phyloP scores from a whole-genome alignment of 2,888 invertebrate species.

The Heteropelma amictum region DNA sequence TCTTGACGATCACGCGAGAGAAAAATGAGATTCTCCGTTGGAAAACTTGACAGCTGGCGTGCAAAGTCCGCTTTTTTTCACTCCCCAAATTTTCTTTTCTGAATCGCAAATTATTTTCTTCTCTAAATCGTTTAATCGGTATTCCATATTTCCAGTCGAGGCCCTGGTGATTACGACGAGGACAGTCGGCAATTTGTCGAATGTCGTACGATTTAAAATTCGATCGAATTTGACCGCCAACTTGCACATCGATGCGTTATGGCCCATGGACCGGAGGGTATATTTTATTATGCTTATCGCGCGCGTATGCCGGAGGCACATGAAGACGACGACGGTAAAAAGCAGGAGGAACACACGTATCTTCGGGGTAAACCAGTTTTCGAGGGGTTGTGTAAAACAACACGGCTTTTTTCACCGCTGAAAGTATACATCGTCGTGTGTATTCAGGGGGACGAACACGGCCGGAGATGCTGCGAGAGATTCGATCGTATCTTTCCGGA shows the following conservation, averaged over 20 bases:
- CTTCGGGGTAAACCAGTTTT: conserved; percentile 59
- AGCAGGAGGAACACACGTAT: background rate
- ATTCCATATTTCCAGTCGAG: too few species aligned
- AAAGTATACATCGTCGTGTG: conserved; percentile 24
- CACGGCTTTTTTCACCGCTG: conserved; percentile 26
- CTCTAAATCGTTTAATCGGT: too few species aligned
- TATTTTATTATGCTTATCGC: conserved; percentile 52
- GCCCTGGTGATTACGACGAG: too few species aligned
- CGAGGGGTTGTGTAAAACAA: conserved; percentile 30
- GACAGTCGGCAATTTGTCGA: background rate
- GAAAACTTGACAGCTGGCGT: too few species aligned
- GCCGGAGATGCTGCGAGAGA: too few species aligned
- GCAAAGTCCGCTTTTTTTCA: too few species aligned
- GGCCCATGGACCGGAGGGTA: background rate
- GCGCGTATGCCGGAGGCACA: conserved; percentile 53
- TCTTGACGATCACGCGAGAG: background rate
- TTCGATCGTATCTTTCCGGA: too few species aligned
- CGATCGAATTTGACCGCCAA: conserved; percentile 6
- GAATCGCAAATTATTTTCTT: too few species aligned
- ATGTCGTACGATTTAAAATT: background rate
- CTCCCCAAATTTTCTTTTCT: too few species aligned
- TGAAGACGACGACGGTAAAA: conserved; percentile 21
- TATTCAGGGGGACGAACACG: too few species aligned
- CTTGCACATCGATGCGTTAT: background rate
- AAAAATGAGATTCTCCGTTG: conserved; percentile 37